These are phyloP conservation scores for Pristionchus japonicus DNA, from an alignment of 2,888 invertebrate genomes.

Conservation along the genomic window DNA sequence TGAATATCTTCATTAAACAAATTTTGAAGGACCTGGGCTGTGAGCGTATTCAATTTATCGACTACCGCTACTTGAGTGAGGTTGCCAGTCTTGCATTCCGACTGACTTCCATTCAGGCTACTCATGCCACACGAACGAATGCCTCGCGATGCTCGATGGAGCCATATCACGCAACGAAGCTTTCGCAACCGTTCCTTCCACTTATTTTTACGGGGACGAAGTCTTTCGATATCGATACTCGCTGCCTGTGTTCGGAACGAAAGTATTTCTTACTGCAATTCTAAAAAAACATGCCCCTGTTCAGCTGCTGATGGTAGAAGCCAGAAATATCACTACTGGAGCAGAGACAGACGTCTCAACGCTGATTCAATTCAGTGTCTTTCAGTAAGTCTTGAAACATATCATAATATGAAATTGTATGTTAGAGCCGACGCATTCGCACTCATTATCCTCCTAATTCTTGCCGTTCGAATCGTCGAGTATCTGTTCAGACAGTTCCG, in stretches of 20 bases:
- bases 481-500: not conserved
- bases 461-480: not conserved
- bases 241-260: not conserved
- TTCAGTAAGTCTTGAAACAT: not conserved
- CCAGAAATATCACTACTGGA: not conserved
- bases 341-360: not conserved
- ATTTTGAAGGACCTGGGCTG: not conserved
- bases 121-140: not conserved
- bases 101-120: not conserved
- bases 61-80: not conserved
- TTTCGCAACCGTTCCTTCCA: not conserved
- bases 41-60: not conserved
- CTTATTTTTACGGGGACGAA: not conserved
- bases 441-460: not conserved
- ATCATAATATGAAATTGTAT: not conserved
- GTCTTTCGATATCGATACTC: not conserved
- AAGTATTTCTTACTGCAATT: too few species aligned
- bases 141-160: not conserved
- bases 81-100: not conserved
- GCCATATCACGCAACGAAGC: not conserved
- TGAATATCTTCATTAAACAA: not conserved
- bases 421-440: not conserved
- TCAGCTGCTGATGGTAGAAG: not conserved
- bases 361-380: not conserved
- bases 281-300: not conserved